phyloP scores from a whole-genome alignment of 2,113 vertebrate genomes.

The Ariopsis seemanni region DNA sequence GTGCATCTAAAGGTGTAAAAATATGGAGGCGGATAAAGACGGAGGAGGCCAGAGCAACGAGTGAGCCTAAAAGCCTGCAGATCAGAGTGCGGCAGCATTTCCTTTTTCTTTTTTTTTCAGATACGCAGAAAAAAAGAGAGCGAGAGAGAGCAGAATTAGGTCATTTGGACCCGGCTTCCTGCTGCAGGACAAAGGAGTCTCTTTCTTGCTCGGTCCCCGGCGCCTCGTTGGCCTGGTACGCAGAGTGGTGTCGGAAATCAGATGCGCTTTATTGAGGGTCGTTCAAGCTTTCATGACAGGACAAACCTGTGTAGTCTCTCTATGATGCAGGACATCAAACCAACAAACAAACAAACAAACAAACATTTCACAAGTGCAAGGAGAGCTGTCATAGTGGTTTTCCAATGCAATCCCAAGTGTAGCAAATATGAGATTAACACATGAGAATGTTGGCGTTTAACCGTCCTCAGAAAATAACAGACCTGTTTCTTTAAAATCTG shows the following conservation, averaged over 20 bases:
- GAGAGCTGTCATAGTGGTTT: background rate
- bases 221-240: constrained; percentile 27
- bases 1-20: constrained; percentile 47
- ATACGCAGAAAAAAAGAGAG: background rate
- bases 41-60: constrained; percentile 50
- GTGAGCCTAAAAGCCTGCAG: constrained; percentile 58
- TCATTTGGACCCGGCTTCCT: constrained; percentile 71
- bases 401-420: background rate
- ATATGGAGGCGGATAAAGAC: constrained; percentile 17
- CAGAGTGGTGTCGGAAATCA: constrained; percentile 36
- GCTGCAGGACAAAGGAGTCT: constrained; percentile 67
- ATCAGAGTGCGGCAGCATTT: constrained; percentile 44
- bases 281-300: background rate
- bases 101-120: constrained; percentile 33
- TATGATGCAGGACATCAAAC: background rate
- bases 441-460: background rate
- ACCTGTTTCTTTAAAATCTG: background rate
- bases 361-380: background rate
- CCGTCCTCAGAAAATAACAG: background rate
- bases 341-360: background rate
- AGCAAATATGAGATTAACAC: background rate
- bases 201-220: constrained; percentile 37
- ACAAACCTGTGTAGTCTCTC: background rate
- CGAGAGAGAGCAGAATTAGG: constrained; percentile 69
- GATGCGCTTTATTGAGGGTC: constrained; percentile 26